These are phyloP conservation scores for Huso huso DNA, from an alignment of 2,797 vertebrate genomes.

Conservation along the genomic window DNA sequence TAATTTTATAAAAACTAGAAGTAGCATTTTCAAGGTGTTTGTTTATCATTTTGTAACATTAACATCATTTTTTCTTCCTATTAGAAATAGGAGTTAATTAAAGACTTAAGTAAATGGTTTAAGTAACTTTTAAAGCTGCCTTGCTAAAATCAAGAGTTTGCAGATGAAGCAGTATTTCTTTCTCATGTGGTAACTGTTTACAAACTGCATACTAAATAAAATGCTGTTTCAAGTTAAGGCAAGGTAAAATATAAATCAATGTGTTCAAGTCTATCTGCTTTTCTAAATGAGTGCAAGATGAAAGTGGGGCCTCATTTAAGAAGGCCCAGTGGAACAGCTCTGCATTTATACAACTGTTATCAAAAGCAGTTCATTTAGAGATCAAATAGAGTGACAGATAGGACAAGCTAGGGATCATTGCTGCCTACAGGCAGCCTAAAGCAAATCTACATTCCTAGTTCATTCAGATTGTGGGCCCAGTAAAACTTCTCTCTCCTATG, in stretches of 20 bases:
- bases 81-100: no score
- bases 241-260: conserved; percentile 74
- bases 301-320: conserved; percentile 73
- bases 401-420: conserved; percentile 69
- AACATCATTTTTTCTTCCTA: no score
- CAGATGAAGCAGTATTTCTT: conserved; percentile 30
- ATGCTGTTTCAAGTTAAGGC: conserved; percentile 58
- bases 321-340: conserved; percentile 68
- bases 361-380: conserved; percentile 82
- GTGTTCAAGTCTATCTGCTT: conserved; percentile 72
- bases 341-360: conserved; percentile 75
- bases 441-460: conserved; percentile 53
- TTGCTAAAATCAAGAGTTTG: neutral
- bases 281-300: conserved; percentile 72
- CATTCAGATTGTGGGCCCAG: conserved; percentile 61
- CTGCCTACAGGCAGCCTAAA: conserved; percentile 65
- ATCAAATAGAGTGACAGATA: conserved; percentile 81
- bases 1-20: no score
- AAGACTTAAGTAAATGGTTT: no score
- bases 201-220: conserved; percentile 54
- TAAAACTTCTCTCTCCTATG: conserved; percentile 45
- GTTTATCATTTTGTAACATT: no score
- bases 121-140: neutral
- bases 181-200: conserved; percentile 40
- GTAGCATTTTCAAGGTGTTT: no score